Evolutionary conservation across 2,888 invertebrate genomes (phyloP).

Genomic region (Eristalis intricaria): DNA sequence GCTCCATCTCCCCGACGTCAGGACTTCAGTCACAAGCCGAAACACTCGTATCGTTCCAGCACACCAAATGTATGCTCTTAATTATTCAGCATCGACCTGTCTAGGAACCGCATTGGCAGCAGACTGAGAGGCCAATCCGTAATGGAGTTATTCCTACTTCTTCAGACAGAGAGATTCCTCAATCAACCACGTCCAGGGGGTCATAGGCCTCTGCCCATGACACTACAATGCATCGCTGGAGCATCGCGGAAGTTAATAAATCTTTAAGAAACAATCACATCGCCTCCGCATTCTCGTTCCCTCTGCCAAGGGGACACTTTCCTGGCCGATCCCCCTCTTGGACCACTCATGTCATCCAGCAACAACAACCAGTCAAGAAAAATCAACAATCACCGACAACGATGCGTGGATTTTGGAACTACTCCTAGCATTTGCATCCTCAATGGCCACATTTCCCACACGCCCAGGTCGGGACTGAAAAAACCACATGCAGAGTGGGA

Average conservation of each 20-base stretch:
- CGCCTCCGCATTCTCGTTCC: background rate
- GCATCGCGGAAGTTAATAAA: conserved; percentile 12
- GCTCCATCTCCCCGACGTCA: too few relatives aligned
- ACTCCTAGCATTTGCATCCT: background rate
- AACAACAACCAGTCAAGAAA: background rate
- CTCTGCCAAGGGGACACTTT: background rate
- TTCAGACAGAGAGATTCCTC: background rate
- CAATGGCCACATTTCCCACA: background rate
- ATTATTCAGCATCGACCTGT: background rate
- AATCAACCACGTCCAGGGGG: background rate
- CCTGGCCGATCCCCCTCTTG: background rate
- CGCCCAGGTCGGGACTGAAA: background rate
- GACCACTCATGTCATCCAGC: background rate
- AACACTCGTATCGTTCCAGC: too few relatives aligned
- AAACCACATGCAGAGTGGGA: background rate
- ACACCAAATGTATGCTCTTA: too few relatives aligned
- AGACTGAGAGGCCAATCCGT: background rate
- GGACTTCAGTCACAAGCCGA: too few relatives aligned
- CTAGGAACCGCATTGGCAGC: background rate
- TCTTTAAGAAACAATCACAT: background rate
- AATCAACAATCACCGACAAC: background rate
- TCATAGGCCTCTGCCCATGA: background rate
- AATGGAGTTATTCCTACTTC: background rate
- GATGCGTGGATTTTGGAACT: background rate
- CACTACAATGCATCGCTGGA: background rate